phyloP scores from a whole-genome alignment of 2,113 vertebrate species.

The Lophochroa leadbeateri region DNA sequence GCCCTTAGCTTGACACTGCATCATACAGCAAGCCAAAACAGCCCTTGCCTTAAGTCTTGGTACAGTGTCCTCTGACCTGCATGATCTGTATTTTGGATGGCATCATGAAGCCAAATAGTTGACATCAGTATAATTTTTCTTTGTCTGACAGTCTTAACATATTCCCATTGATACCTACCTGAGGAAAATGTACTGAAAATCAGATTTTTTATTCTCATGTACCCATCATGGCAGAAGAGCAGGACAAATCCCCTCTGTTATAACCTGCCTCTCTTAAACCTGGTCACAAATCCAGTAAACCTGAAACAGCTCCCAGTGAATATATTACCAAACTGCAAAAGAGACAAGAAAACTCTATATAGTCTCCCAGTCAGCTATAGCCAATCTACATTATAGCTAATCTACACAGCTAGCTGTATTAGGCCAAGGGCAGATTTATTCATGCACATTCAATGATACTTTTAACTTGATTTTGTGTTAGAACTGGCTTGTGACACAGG shows the following conservation, averaged over 20 bases:
- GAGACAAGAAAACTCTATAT: background rate
- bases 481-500: background rate
- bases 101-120: background rate
- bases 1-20: background rate
- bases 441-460: fast-evolving
- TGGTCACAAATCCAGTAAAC: background rate
- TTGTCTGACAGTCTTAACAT: background rate
- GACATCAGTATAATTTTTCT: background rate
- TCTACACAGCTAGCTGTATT: background rate
- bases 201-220: background rate
- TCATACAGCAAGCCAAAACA: background rate
- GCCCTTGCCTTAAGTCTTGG: background rate
- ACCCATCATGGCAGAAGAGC: background rate
- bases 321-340: background rate
- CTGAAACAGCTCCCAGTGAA: background rate
- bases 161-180: background rate
- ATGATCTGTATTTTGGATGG: background rate
- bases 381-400: background rate
- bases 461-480: background rate
- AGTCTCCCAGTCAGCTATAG: background rate
- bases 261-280: background rate
- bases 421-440: background rate
- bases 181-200: background rate
- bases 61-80: background rate
- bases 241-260: background rate